Evolutionary conservation across 2,797 vertebrate genomes (phyloP).

Genomic region (Sarcoramphus papa): DNA sequence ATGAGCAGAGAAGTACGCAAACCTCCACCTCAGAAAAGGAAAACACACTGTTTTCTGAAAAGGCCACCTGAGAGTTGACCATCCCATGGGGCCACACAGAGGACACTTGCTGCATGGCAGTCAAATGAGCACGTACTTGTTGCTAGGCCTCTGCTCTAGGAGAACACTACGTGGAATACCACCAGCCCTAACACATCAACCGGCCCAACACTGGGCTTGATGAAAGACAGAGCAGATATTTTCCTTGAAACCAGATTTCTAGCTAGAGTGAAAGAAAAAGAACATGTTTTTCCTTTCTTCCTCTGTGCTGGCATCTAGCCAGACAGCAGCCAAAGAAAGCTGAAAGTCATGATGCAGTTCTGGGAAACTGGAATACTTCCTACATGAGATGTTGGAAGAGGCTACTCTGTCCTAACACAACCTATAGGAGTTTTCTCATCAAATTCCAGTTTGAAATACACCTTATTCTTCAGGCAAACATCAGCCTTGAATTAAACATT

Average conservation of each 20-base stretch:
- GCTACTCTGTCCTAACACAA: not conserved
- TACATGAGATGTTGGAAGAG: not conserved
- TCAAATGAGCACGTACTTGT: not conserved
- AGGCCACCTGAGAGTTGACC: not conserved
- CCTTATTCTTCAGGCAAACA: not conserved
- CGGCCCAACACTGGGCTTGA: not conserved
- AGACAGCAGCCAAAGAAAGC: not conserved
- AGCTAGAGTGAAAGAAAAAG: not conserved
- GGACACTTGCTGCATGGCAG: not conserved
- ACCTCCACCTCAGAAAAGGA: not conserved
- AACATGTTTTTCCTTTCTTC: not conserved
- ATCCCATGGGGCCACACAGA: not conserved
- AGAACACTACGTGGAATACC: not conserved
- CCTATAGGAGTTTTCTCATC: not conserved
- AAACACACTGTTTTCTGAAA: not conserved
- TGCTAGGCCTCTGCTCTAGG: not conserved
- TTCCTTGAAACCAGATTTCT: slow-evolving; percentile 3
- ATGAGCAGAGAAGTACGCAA: not conserved
- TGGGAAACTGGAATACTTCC: not conserved
- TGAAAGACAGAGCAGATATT: slow-evolving; percentile 4
- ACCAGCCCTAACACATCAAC: not conserved
- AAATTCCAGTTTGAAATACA: not conserved
- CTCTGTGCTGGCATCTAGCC: not conserved
- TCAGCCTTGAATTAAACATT: not conserved
- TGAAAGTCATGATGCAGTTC: not conserved